Base-by-base conservation (phyloP, 2,797 vertebrate species). In the Natrix natrix region DNA sequence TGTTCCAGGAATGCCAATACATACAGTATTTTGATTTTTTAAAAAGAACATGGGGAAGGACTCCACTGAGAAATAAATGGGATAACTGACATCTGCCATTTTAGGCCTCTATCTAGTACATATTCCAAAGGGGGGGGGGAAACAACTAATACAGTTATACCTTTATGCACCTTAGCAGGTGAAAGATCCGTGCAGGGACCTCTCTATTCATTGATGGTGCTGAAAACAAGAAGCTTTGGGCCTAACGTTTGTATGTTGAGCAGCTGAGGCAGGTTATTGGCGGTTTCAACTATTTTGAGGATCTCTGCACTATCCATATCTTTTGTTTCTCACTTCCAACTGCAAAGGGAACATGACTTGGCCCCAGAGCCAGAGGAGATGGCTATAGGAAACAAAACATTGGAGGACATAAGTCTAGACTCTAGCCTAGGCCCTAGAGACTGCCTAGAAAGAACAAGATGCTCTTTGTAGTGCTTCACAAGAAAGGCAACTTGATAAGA, bases 121-220 rank as follows among this genome's bases (percentile, higher is more conserved):
- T 66, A 66, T 57, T 24, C 14, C 43, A n/a, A 60, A n/a, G 52
- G 10, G 14, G 22, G 56, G 86, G n/a, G n/a, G 5, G 6, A 10
- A 20, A 20, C 48, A 32, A n/a, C 6, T 14, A n/a, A 14, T 60
- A 12, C 24, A 69, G 20, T 74, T 24, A 17, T 43, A 17, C 12
- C 28, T 83, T 88, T 52, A 20, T 63, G 48, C 48, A 93, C 90
- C 87, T 93, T n/a, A 63, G 24, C 86, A 91, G 86, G 90, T 93
- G 69, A 26, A 55, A 78, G 17, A 5, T 43, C 7, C 24, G 88
- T 28, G n/a, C 90, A 86, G 24, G 43, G 90, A 56, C 48, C 92
- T 91, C 66, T 91, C 92, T 90, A 63, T 26, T 88, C 48, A 24
- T 16, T 10, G 2, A 43, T 91, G 28, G 92, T 93, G 90, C 66